Percentiles rank a stretch among this genome's conserved stretches.
Evolutionary conservation across 2,797 vertebrate species (phyloP).

Genomic region (Thaleichthys pacificus): DNA sequence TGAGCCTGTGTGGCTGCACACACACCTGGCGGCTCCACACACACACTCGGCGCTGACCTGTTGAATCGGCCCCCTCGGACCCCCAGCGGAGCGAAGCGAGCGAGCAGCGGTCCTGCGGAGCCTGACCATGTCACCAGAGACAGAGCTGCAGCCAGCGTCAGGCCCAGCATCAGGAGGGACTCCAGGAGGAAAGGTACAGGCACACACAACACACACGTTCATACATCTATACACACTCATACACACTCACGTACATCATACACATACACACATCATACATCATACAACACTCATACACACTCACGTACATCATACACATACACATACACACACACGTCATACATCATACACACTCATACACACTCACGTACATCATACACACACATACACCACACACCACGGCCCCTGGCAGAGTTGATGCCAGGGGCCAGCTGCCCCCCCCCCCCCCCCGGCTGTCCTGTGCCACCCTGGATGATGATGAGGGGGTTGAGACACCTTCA

Average conservation of each 20-base stretch:
- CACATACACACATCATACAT: neutral
- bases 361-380: neutral
- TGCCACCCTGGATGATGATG: slow-evolving; percentile 55
- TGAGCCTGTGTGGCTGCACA: slow-evolving; percentile 73
- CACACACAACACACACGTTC: neutral
- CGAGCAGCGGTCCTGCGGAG: too few relatives aligned
- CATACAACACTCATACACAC: too few relatives aligned
- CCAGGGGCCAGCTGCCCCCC: slow-evolving; percentile 45
- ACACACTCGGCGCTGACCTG: slow-evolving; percentile 54
- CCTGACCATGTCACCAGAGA: slow-evolving; percentile 78
- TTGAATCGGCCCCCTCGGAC: slow-evolving; percentile 35
- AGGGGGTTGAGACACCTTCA: slow-evolving; percentile 36
- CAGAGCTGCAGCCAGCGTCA: slow-evolving; percentile 80
- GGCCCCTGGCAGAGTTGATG: slow-evolving; percentile 67
- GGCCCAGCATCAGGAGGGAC: slow-evolving; percentile 79
- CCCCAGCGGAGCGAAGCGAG: slow-evolving; percentile 57
- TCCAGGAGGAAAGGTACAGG: slow-evolving; percentile 78
- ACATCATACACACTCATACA: neutral
- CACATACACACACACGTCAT: neutral
- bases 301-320: neutral
- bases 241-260: slow-evolving; percentile 2
- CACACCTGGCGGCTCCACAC: slow-evolving; percentile 73
- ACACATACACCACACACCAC: too few relatives aligned
- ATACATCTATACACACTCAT: slow-evolving; percentile 2
- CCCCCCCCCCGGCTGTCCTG: slow-evolving; percentile 55